Percentiles rank a stretch among this genome's conserved stretches.
Evolutionary conservation across 2,797 vertebrate species (phyloP).

Genomic region (Sebastes iracundus): DNA sequence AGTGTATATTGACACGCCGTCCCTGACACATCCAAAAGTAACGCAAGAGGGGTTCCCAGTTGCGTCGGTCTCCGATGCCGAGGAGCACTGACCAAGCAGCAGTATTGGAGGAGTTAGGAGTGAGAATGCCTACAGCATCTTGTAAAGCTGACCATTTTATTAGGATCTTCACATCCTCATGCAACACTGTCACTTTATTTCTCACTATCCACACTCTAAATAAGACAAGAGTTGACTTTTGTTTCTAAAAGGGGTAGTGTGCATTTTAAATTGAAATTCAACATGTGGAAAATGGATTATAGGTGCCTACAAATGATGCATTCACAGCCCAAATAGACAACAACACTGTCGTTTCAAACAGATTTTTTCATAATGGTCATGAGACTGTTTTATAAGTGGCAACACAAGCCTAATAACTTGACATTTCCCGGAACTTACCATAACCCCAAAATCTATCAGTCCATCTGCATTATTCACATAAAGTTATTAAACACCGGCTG

Average conservation of each 20-base stretch:
- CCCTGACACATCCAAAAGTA: no score
- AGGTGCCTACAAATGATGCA: background rate
- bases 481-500: background rate
- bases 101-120: no score
- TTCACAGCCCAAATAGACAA: background rate
- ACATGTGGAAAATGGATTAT: background rate
- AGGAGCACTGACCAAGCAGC: no score
- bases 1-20: no score
- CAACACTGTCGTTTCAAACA: background rate
- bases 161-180: background rate
- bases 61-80: no score
- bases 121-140: background rate
- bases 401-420: background rate
- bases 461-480: background rate
- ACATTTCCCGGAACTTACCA: background rate
- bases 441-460: background rate
- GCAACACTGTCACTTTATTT: background rate
- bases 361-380: background rate
- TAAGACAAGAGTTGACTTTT: background rate
- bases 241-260: background rate
- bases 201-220: background rate
- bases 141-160: background rate
- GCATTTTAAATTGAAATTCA: background rate
- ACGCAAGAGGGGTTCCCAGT: no score
- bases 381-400: conserved; percentile 1